phyloP scores from a whole-genome alignment of 2,888 invertebrate species.

The Himalopsyche japonica region DNA sequence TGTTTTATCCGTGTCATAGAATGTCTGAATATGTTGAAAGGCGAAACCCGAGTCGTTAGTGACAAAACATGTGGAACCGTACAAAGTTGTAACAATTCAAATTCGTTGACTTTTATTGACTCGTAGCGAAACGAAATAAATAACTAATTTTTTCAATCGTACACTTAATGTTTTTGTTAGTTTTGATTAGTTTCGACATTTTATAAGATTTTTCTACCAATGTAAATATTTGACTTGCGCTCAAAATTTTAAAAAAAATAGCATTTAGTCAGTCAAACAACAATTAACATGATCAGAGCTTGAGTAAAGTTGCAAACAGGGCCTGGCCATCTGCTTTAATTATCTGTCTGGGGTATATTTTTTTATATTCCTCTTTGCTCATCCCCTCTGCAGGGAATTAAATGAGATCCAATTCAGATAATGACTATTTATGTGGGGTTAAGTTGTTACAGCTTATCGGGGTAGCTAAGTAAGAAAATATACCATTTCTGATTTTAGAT shows the following conservation, averaged over 20 bases:
- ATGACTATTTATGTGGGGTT: constrained; percentile 38
- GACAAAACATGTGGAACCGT: no score
- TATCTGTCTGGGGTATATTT: not conserved
- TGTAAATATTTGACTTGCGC: not conserved
- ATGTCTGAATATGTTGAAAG: no score
- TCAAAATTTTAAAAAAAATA: not conserved
- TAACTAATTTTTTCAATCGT: no score
- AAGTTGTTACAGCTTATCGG: constrained; percentile 33
- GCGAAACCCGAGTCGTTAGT: no score
- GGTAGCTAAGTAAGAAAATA: not conserved
- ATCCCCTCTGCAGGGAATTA: constrained; percentile 21
- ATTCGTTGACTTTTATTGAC: no score
- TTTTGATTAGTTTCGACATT: not conserved
- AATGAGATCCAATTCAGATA: constrained; percentile 37
- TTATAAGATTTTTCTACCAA: not conserved
- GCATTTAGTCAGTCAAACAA: not conserved
- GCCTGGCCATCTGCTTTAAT: not conserved
- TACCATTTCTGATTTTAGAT: not conserved
- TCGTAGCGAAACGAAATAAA: no score
- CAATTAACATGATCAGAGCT: not conserved
- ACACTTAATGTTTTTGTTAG: no score
- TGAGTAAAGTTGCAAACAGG: not conserved
- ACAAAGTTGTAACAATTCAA: no score
- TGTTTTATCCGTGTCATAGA: no score
- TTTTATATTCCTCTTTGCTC: not conserved